phyloP scores from a whole-genome alignment of 2,888 invertebrate species.

The Chymomyza caudatula region DNA sequence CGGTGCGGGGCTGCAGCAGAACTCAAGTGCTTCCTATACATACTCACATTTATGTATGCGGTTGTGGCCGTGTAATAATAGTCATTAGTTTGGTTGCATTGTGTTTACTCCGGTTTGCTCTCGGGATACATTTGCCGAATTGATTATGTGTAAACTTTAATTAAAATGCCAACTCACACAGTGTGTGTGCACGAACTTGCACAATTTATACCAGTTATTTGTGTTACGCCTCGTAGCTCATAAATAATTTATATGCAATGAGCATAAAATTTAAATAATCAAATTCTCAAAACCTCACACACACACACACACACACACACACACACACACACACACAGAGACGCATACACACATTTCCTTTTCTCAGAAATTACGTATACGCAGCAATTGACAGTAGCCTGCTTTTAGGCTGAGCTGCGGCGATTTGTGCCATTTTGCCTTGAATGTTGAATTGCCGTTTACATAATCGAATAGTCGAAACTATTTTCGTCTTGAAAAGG shows the following conservation, averaged over 20 bases:
- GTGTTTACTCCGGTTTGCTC: slow-evolving; percentile 16
- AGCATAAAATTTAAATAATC: slow-evolving; percentile 71
- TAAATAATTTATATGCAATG: slow-evolving; percentile 70
- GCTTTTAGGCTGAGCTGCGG: slow-evolving; percentile 10
- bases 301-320: background rate
- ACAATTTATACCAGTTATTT: background rate
- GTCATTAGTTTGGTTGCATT: slow-evolving; percentile 53
- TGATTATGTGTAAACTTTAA: slow-evolving; percentile 53
- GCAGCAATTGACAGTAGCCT: slow-evolving; percentile 10
- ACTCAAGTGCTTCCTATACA: background rate
- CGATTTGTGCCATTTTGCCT: slow-evolving; percentile 2
- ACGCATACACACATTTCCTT: background rate
- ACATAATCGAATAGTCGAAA: slow-evolving; percentile 40
- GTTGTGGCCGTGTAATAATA: slow-evolving; percentile 40
- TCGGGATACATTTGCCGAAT: slow-evolving; percentile 55
- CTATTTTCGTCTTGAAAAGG: slow-evolving; percentile 34
- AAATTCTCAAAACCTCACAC: slow-evolving; percentile 36
- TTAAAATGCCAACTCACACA: slow-evolving; percentile 45
- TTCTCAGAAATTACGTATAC: background rate
- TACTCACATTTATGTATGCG: background rate
- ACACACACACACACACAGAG: background rate
- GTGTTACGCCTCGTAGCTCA: slow-evolving; percentile 45
- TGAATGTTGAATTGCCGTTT: slow-evolving; percentile 9
- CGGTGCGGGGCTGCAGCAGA: background rate
- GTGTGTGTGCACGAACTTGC: slow-evolving; percentile 16